Conservation (phyloP, 1,140 invertebrate species). For the Drosophila funebris region DNA sequence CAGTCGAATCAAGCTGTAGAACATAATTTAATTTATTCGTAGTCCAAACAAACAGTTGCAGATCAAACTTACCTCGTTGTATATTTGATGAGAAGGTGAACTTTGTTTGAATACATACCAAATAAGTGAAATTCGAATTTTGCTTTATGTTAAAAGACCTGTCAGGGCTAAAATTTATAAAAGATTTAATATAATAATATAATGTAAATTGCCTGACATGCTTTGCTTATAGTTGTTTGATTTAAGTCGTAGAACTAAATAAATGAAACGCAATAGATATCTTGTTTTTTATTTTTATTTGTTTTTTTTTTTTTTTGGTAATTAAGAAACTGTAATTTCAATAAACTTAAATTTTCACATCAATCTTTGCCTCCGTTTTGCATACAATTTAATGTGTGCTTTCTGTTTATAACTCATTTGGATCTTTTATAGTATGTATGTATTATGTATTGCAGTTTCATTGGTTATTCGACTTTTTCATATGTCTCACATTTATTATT, state of each 20-base stretch:
- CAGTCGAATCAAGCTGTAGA: background rate
- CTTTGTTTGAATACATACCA: background rate
- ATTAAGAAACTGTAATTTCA: constrained; percentile 84
- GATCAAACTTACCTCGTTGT: background rate
- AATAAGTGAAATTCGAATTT: background rate
- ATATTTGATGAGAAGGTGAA: background rate
- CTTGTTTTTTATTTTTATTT: constrained; percentile 61
- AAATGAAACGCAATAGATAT: background rate
- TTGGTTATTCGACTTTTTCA: constrained; percentile 52
- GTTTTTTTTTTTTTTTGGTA: constrained; percentile 82
- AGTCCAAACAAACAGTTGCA: background rate
- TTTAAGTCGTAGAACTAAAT: too few relatives aligned
- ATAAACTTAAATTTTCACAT: constrained; percentile 83
- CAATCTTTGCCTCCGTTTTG: constrained; percentile 83
- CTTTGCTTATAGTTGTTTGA: background rate
- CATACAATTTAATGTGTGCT: constrained; percentile 75
- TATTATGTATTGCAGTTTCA: constrained; percentile 67
- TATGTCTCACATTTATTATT: constrained; percentile 56
- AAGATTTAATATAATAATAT: background rate
- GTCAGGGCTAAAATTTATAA: background rate
- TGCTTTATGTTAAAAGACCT: background rate
- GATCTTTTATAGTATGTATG: constrained; percentile 31
- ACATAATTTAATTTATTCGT: background rate
- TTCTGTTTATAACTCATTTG: constrained; percentile 50
- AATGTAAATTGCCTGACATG: background rate